Percentiles rank a stretch among this genome's conserved stretches.
phyloP scores from a whole-genome alignment of 2,888 invertebrate species.

The Piscicola geometra region DNA sequence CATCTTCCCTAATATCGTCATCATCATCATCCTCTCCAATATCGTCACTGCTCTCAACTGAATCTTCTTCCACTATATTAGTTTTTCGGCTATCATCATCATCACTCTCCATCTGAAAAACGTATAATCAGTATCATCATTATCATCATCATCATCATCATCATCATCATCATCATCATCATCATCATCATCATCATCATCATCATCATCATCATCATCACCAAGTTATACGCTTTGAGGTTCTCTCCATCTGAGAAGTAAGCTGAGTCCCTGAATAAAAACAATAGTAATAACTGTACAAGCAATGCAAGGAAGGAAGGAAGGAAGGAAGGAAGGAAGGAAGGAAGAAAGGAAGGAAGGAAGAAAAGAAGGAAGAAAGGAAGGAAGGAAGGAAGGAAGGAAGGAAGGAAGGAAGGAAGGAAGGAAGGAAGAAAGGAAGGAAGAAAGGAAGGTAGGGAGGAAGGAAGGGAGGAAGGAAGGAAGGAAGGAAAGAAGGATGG shows the following conservation, averaged over 20 bases:
- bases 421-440: neutral
- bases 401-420: neutral
- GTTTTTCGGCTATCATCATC: too few relatives aligned
- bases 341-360: slow-evolving; percentile 41
- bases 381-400: slow-evolving; percentile 11
- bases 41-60: too few relatives aligned
- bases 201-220: slow-evolving; percentile 37
- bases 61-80: too few relatives aligned
- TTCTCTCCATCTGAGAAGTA: too few relatives aligned
- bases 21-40: too few relatives aligned
- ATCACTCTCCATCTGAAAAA: too few relatives aligned
- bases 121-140: too few relatives aligned
- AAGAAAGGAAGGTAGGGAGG: too few relatives aligned
- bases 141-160: slow-evolving; percentile 34
- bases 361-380: slow-evolving; percentile 39
- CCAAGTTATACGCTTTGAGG: too few relatives aligned
- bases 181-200: slow-evolving; percentile 39
- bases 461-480: slow-evolving; percentile 21
- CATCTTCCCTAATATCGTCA: too few relatives aligned
- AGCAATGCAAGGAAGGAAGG: too few relatives aligned
- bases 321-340: slow-evolving; percentile 37
- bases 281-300: slow-evolving; percentile 39
- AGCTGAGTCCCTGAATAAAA: too few relatives aligned
- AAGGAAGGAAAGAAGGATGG: slow-evolving; percentile 18
- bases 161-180: slow-evolving; percentile 42